Conservation (phyloP, 2,113 vertebrate species). For the Hippocampus comes region DNA sequence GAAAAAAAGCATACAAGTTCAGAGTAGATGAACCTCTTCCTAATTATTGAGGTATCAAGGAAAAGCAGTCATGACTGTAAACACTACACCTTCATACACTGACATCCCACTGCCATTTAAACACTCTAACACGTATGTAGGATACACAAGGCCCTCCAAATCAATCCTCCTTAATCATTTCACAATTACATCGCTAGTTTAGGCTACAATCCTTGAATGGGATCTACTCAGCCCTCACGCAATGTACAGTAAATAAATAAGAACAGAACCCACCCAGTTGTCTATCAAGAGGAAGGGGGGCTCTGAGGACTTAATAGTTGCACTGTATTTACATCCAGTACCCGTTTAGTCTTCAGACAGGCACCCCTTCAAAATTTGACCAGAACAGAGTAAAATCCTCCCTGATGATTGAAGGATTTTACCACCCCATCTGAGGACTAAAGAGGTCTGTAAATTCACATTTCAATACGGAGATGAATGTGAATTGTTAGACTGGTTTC, state of each 20-base stretch:
- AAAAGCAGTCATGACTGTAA: conserved; percentile 16
- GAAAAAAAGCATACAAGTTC: not conserved
- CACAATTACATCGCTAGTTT: conserved; percentile 11
- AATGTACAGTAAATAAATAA: conserved; percentile 5
- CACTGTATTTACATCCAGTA: conserved; percentile 15
- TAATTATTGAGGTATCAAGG: conserved; percentile 5
- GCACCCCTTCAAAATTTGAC: not conserved
- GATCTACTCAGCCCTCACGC: not conserved
- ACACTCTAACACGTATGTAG: conserved; percentile 50
- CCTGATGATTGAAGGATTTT: conserved; percentile 12
- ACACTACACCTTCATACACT: conserved; percentile 17
- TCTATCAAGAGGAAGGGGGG: not conserved
- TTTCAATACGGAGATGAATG: conserved; percentile 50
- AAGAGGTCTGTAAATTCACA: conserved; percentile 67
- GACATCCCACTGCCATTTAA: conserved; percentile 14
- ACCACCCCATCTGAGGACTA: conserved; percentile 27
- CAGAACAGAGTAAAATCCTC: not conserved
- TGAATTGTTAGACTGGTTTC: conserved; percentile 39
- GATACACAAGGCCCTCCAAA: conserved; percentile 56
- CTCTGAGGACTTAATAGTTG: not conserved
- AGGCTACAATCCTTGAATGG: conserved; percentile 3
- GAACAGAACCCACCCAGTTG: conserved; percentile 11
- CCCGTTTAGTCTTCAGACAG: not conserved
- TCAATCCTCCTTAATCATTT: conserved; percentile 7
- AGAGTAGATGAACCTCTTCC: not conserved